Base-by-base conservation (phyloP, 2,113 vertebrate species). In the Gymnobelideus leadbeateri region DNA sequence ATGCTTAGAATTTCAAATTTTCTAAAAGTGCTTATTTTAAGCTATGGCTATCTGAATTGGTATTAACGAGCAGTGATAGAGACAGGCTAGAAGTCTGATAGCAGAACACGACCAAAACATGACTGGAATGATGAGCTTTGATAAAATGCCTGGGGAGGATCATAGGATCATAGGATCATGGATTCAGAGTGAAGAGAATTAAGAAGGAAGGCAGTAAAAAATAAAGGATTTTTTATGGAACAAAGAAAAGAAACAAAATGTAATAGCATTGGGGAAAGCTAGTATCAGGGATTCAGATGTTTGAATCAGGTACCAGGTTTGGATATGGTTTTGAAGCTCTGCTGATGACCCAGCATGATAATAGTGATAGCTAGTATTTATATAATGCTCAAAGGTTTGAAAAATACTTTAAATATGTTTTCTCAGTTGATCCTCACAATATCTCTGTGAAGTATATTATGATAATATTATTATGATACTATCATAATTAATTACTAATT, bases 171-270 rank as follows among this genome's bases (percentile, higher is more conserved):
- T n/a, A 84, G 61, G 61, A 77, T 77, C 61, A 77, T 19, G 16
- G 68, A 84, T 84, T 84, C 68, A 84, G 68, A 84, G 37, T n/a
- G 68, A 84, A 84, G n/a, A 84, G 68, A 84, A n/a, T 84, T 84
- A 84, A 43, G 68, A 43, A 84, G 68, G 68, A 84, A 43, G 16
- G 68, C 19, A 84, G 68, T 84, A 84, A 84, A 77, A 84, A 84
- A 84, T 84, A 84, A 84, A 84, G 68, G 37, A 43, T 43, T 84
- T 84, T 68, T 84, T 43, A n/a, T 84, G 68, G 16, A 84, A 84
- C 68, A 43, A 84, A 84, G 68, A 43, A 84, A 68, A 68, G 37
- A 43, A 84, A 43, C 21, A 84, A 84, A 43, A 84, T 43, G 43
- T 19, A 84, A 43, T 21, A 43, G 68, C n/a, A 43, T 43, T n/a